Conservation (phyloP, 2,113 vertebrate species). For the Cochlearius cochlearius region DNA sequence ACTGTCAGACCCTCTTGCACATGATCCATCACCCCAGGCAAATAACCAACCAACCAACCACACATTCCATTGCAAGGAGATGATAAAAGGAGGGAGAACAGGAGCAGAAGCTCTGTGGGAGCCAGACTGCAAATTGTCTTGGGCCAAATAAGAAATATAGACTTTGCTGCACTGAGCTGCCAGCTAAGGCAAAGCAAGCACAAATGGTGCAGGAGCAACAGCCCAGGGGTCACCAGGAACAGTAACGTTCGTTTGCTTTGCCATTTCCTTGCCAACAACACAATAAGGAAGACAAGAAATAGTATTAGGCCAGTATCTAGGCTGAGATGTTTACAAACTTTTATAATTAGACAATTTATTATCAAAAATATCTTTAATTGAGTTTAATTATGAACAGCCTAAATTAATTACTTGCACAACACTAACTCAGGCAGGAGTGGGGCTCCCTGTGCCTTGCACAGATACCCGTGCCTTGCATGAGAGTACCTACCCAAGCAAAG, state of each 20-base stretch:
- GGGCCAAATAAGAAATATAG: neutral
- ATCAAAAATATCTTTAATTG: neutral
- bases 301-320: neutral
- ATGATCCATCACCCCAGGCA: neutral
- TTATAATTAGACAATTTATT: neutral
- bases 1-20: neutral
- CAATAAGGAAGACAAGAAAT: neutral
- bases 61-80: neutral
- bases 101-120: neutral
- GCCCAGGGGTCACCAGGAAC: neutral
- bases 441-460: neutral
- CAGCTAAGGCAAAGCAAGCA: neutral
- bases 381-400: neutral
- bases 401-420: neutral
- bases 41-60: neutral
- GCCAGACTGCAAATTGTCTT: neutral
- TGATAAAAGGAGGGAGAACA: neutral
- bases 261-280: neutral
- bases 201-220: neutral
- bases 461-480: too few species aligned
- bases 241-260: rapidly evolving
- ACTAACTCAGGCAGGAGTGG: neutral
- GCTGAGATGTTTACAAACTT: neutral
- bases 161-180: neutral
- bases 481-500: neutral